Evolutionary conservation across 2,888 invertebrate species (phyloP), one percentile per base, ranked within the genome.

Genomic region (Drosophila kanekoi): DNA sequence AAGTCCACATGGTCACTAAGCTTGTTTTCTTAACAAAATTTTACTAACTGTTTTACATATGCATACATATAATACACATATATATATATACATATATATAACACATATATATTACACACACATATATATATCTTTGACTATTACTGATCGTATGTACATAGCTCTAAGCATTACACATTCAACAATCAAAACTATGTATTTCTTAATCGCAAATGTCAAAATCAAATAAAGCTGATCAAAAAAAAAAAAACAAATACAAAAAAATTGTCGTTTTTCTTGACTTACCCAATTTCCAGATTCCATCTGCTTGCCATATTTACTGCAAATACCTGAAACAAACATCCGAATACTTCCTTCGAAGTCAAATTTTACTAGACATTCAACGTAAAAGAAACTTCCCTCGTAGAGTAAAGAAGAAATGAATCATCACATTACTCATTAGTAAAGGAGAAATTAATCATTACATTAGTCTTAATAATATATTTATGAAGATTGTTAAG

Each of bases 211-310:
- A 56, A 57, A 53, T 59, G 74, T 69, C 69, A 56, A 81, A 74
- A 76, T 72, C 66, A 87, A 87, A 84, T 83, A 83, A 83, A 83
- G 81, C 84, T 73, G 78, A 83, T 41, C 44, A 35, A 47, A 54
- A 54, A 41, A 20, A 28, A 16, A 23, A 54, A 54, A 41, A 20
- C 20, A 16, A 23, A 28, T 28, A 28, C 28, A 28, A 8, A 8
- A 28, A 1, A 8, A 23, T 23, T 23, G 23, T 23, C 3, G n/a
- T n/a, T n/a, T n/a, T n/a, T n/a, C n/a, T n/a, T n/a, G n/a, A n/a
- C n/a, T n/a, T n/a, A n/a, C n/a, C n/a, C n/a, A n/a, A n/a, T n/a
- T n/a, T n/a, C n/a, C n/a, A n/a, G n/a, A n/a, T n/a, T n/a, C n/a
- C n/a, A n/a, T n/a, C n/a, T n/a, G n/a, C n/a, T n/a, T n/a, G n/a